phyloP scores from a whole-genome alignment of 2,888 invertebrate species.

The Agrilus biguttatus region DNA sequence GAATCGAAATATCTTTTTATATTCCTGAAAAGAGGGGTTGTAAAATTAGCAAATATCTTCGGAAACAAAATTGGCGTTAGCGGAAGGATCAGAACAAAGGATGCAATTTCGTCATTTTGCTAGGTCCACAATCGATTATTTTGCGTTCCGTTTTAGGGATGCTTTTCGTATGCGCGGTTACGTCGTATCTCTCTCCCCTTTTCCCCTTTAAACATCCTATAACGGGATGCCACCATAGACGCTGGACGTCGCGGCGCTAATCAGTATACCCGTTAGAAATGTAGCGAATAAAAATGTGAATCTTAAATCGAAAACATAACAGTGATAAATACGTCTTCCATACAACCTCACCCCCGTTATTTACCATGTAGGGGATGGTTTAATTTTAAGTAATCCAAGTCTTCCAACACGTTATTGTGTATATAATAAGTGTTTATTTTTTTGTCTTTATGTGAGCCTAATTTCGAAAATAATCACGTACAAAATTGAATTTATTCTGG shows the following conservation, averaged over 20 bases:
- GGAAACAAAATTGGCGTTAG: too few species aligned
- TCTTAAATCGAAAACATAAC: slow-evolving; percentile 21
- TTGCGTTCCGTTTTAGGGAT: slow-evolving; percentile 14
- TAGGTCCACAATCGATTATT: too few species aligned
- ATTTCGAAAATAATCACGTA: too few species aligned
- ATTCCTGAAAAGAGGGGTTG: too few species aligned
- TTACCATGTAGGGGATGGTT: slow-evolving; percentile 19
- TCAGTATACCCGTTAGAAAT: slow-evolving; percentile 3
- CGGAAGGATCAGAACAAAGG: too few species aligned
- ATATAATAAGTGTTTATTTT: slow-evolving; percentile 18
- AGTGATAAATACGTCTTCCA: slow-evolving; percentile 37
- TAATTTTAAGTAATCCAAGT: slow-evolving; percentile 30
- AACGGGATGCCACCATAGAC: slow-evolving; percentile 8
- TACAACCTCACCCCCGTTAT: slow-evolving; percentile 5
- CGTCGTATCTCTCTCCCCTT: slow-evolving; percentile 10
- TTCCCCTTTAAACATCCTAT: slow-evolving; percentile 12
- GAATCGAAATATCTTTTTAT: too few species aligned
- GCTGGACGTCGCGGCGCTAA: slow-evolving; percentile 9
- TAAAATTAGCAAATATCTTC: too few species aligned
- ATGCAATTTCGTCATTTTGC: too few species aligned
- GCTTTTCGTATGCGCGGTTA: slow-evolving; percentile 18
- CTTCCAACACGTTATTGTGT: slow-evolving; percentile 33
- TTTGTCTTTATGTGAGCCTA: background rate
- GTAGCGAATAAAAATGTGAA: slow-evolving; percentile 11
- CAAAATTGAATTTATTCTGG: too few species aligned